Evolutionary conservation across 2,113 vertebrate species (phyloP).

Genomic region (Dicrurus megarhynchus): DNA sequence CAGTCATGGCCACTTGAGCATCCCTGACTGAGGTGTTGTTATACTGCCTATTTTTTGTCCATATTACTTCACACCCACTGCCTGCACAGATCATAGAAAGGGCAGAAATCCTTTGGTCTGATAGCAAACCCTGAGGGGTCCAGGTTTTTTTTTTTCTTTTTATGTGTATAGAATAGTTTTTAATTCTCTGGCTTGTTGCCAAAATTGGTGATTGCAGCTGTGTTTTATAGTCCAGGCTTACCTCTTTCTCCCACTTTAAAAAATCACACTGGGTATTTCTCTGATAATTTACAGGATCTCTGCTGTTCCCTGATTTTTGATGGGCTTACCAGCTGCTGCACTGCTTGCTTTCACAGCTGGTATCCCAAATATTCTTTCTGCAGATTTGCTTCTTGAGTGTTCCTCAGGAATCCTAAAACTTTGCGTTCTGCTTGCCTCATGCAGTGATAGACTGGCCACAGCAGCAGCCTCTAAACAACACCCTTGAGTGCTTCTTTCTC

Average conservation of each 20-base stretch:
- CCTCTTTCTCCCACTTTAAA: neutral
- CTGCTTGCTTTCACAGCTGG: neutral
- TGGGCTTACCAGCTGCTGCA: neutral
- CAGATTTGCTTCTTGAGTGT: neutral
- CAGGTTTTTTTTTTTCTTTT: neutral
- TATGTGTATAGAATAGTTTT: neutral
- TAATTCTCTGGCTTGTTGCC: neutral
- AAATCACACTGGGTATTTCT: neutral
- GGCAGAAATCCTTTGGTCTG: neutral
- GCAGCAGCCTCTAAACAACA: neutral
- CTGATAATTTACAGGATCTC: neutral
- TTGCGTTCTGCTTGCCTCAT: neutral
- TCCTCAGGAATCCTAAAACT: neutral
- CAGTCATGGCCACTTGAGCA: neutral
- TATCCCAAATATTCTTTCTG: neutral
- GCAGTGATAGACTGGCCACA: rapidly evolving
- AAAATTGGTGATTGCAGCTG: neutral
- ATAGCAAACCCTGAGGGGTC: neutral
- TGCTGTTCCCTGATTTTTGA: neutral
- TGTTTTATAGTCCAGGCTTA: neutral
- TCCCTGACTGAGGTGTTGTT: neutral
- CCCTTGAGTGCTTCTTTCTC: neutral
- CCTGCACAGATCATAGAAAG: neutral
- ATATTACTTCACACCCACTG: rapidly evolving
- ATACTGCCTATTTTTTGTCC: neutral